Conservation (phyloP, 2,888 invertebrate genomes). For the Brachyopa scutellaris region DNA sequence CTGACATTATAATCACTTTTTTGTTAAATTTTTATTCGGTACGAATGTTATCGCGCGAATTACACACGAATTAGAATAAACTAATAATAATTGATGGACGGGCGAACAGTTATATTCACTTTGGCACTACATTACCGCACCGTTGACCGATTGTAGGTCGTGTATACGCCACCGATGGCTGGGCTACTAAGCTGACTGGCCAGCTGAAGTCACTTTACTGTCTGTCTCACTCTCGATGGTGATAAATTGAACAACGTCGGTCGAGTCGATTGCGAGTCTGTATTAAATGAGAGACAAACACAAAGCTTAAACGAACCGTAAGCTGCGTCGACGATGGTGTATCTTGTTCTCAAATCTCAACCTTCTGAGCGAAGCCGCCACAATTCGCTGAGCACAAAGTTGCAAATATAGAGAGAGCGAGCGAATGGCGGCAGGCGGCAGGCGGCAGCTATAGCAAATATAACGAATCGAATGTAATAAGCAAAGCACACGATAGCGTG, state of each 20-base stretch:
- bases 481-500: conserved; percentile 8
- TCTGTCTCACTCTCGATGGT: conserved; percentile 59
- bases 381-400: background rate
- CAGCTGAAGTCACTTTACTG: conserved; percentile 43
- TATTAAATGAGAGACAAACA: conserved; percentile 13
- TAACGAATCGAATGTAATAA: conserved; percentile 7
- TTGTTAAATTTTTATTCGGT: conserved; percentile 23
- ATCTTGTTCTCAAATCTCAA: conserved; percentile 15
- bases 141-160: conserved; percentile 20
- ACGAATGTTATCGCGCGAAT: conserved; percentile 6
- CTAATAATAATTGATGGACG: background rate
- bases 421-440: background rate
- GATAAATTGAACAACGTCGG: conserved; percentile 48
- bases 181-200: conserved; percentile 54
- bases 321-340: conserved; percentile 11
- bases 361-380: conserved; percentile 12
- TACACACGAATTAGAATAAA: background rate
- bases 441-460: too few relatives aligned
- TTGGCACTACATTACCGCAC: conserved; percentile 31
- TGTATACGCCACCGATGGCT: conserved; percentile 48
- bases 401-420: conserved; percentile 10
- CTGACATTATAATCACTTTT: conserved; percentile 65
- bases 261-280: background rate
- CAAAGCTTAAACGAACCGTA: conserved; percentile 55
- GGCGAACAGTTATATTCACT: background rate